phyloP scores from a whole-genome alignment of 2,113 vertebrate genomes.

The Sinocyclocheilus anophthalmus region DNA sequence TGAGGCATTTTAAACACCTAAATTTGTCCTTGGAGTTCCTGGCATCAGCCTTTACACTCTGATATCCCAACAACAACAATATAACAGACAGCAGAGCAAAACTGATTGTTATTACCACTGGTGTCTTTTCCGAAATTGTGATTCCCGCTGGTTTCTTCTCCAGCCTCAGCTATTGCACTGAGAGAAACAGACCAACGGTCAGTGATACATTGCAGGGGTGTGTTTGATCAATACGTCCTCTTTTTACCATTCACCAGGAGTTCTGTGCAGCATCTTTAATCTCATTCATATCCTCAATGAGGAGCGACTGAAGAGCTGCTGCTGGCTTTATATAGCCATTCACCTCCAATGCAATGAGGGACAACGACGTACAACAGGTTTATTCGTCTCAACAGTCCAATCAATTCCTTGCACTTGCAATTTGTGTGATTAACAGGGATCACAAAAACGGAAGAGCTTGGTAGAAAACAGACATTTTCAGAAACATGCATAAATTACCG shows the following conservation, averaged over 20 bases:
- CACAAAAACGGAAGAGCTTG: neutral
- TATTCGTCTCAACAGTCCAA: neutral
- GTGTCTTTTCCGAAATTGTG: neutral
- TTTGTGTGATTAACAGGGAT: neutral
- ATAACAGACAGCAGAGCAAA: neutral
- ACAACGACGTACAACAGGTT: too few species aligned
- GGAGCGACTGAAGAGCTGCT: neutral
- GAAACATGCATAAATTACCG: too few species aligned
- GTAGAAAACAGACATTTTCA: neutral
- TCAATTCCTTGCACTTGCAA: neutral
- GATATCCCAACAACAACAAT: neutral
- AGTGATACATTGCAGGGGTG: conserved; percentile 47
- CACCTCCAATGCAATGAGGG: neutral
- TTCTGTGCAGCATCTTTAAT: conserved; percentile 10
- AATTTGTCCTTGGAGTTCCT: conserved; percentile 3
- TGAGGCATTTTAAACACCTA: neutral
- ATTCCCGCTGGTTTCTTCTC: conserved; percentile 32
- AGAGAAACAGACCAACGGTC: neutral
- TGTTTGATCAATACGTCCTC: conserved; percentile 57
- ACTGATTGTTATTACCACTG: neutral
- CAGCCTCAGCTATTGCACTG: conserved; percentile 34
- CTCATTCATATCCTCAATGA: neutral
- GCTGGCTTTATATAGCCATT: neutral
- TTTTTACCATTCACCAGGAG: conserved; percentile 53
- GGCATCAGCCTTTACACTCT: conserved; percentile 23